Evolutionary conservation across 53 echinoderm and acorn worm genomes (phyloP).

Genomic region (Paracentrotus lividus): DNA sequence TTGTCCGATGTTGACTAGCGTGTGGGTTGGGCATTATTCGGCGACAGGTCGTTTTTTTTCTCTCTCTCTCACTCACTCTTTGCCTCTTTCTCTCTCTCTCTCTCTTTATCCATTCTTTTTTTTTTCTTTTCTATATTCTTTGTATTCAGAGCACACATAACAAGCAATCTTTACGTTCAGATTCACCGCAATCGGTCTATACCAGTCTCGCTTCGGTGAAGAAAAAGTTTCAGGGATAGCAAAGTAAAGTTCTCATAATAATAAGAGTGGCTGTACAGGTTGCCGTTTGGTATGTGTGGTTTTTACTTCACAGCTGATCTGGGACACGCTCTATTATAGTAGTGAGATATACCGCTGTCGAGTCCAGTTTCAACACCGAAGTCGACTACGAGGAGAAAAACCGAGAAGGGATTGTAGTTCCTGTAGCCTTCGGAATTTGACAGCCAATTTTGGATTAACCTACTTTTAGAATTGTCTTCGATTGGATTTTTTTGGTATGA

Average conservation of each 20-base stretch:
- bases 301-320: background rate
- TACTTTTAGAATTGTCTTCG: background rate
- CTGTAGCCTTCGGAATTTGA: background rate
- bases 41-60: background rate
- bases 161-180: background rate
- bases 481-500: background rate
- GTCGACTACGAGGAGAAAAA: background rate
- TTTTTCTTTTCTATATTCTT: background rate
- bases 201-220: conserved; percentile 21
- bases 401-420: background rate
- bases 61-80: background rate
- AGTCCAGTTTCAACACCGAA: background rate
- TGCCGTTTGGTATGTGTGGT: background rate
- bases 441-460: background rate
- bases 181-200: background rate
- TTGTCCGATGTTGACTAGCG: background rate
- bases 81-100: background rate
- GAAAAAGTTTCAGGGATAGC: background rate
- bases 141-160: background rate
- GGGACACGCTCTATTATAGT: background rate
- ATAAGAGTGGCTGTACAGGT: background rate
- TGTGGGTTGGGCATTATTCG: conserved; percentile 48
- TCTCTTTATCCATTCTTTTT: background rate
- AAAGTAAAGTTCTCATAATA: background rate
- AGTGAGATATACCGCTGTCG: background rate